These are phyloP conservation scores for Drosophila prolongata DNA, from an alignment of 2,888 invertebrate genomes.

Conservation along the genomic window DNA sequence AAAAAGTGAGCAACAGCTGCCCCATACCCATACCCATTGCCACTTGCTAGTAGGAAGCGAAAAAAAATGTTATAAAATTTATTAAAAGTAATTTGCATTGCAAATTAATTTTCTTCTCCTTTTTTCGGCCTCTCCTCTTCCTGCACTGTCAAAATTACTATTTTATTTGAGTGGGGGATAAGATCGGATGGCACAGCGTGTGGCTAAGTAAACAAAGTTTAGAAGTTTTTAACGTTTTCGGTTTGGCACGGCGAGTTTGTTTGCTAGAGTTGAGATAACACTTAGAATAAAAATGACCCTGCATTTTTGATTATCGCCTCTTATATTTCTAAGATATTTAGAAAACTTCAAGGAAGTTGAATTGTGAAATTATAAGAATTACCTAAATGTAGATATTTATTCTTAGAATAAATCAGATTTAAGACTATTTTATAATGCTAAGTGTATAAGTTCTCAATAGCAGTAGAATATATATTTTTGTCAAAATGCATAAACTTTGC, in stretches of 20 bases:
- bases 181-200: conserved; percentile 30
- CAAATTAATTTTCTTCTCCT: conserved; percentile 71
- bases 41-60: conserved; percentile 8
- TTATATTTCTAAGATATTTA: no score
- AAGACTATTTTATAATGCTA: not conserved
- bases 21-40: conserved; percentile 19
- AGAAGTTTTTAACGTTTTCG: conserved; percentile 32
- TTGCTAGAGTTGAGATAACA: conserved; percentile 11
- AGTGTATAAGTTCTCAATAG: not conserved
- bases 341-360: no score
- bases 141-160: conserved; percentile 61
- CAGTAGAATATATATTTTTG: not conserved
- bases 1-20: conserved; percentile 45
- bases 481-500: not conserved
- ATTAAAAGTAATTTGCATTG: conserved; percentile 70
- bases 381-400: no score
- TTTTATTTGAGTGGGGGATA: conserved; percentile 60
- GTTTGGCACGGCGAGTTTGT: conserved; percentile 14
- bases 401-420: no score
- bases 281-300: not conserved
- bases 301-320: not conserved
- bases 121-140: conserved; percentile 28
- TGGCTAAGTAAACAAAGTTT: conserved; percentile 48
- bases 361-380: no score
- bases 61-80: conserved; percentile 39